Evolutionary conservation across 2,113 vertebrate genomes (phyloP).

Genomic region (Hippocampus guttulatus): DNA sequence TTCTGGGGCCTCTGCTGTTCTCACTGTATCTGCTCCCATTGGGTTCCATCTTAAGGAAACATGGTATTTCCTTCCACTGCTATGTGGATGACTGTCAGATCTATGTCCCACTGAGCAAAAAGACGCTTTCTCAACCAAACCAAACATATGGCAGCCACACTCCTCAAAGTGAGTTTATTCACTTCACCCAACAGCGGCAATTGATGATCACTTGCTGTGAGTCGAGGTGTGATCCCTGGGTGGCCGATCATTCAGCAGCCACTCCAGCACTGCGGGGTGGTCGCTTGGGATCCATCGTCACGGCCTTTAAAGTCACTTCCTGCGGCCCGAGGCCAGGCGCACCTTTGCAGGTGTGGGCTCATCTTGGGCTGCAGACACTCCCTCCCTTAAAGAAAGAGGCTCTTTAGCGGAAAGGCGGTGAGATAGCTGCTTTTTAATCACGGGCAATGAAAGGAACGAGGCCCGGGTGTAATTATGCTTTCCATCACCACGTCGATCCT

Average conservation of each 20-base stretch:
- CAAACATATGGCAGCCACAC: neutral
- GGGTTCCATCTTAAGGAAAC: too few relatives aligned
- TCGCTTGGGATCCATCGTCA: slow-evolving; percentile 54
- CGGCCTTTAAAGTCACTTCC: slow-evolving; percentile 68
- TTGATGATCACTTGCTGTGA: neutral
- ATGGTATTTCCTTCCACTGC: too few relatives aligned
- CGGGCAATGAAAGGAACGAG: slow-evolving; percentile 55
- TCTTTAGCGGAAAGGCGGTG: neutral
- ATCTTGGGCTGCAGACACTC: slow-evolving; percentile 7
- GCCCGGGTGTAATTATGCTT: slow-evolving; percentile 55
- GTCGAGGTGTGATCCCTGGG: slow-evolving; percentile 2
- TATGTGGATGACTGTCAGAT: neutral
- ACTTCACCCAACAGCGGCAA: neutral
- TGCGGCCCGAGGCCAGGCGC: slow-evolving; percentile 50
- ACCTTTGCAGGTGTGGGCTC: slow-evolving; percentile 68
- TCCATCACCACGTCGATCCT: slow-evolving; percentile 19
- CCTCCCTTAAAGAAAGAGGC: neutral
- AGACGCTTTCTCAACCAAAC: too few relatives aligned
- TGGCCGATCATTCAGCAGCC: slow-evolving; percentile 37
- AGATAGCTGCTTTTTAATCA: slow-evolving; percentile 61
- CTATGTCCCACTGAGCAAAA: too few relatives aligned
- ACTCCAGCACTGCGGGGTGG: slow-evolving; percentile 14
- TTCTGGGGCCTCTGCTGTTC: too few relatives aligned
- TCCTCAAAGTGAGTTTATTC: neutral
- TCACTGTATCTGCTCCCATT: too few relatives aligned